Base-by-base conservation (phyloP, 2,113 vertebrate genomes). In the Xenopus borealis region DNA sequence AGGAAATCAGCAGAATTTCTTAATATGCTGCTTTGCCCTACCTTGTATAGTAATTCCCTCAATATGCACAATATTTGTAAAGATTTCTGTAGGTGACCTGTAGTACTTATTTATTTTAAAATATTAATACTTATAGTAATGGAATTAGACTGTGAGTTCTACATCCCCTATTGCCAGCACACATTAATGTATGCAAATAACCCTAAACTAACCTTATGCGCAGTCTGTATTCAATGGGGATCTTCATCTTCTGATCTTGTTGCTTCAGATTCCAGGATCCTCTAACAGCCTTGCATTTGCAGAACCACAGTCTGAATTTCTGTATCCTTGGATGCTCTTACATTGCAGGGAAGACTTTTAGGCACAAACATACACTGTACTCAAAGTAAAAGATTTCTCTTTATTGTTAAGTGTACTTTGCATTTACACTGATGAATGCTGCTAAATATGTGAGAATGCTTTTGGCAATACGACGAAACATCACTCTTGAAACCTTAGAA, bases 281-380 rank as follows among this genome's bases (percentile, higher is more conserved):
- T 16, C 47, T 50, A 16, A 12, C 47, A 50, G 47, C 47, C 11
- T 16, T 50, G 47, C 14, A 9, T 13, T 12, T 50, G 47, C 12
- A 50, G 47, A 50, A 12, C 47, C 47, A 50, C 47, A 50, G 47
- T 3, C 5, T 50, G 12, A 50, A 40, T 50, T 50, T 6, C 14
- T 50, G 2, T 16, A 27, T 50, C 3, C 10, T 55, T 5, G 16
- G 2, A 55, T 55, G 53, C 5, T 55, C 17, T 68, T 75, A 61
- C 44, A 62, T 68, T 61, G 57, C 72, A 68, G 65, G 72, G 72
- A 67, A 16, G 17, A 47, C 62, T 75, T 75, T 50, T 75, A 61
- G 65, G 55, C 64, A 27, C 23, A 75, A 55, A 75, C 50, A 40
- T 4, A 40, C 14, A 33, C 57, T 30, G 44, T 52, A 2, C 27